Percentiles rank a stretch among this genome's conserved stretches.
Conservation (phyloP, 2,113 vertebrate genomes). For the Corynorhinus townsendii region DNA sequence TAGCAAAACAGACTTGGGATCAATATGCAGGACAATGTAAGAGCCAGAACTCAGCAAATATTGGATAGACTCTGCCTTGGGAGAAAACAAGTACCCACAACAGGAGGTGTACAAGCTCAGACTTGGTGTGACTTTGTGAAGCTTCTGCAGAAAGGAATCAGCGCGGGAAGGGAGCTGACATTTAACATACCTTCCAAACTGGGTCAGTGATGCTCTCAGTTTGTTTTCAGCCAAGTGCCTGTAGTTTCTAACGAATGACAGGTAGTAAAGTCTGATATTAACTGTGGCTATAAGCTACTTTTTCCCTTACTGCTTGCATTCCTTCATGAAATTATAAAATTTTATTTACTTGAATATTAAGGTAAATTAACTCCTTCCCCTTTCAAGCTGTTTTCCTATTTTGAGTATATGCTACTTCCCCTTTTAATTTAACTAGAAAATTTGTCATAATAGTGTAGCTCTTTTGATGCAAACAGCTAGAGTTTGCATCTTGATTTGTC, state of each 20-base stretch:
- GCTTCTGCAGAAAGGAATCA: not conserved
- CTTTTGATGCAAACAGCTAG: not conserved
- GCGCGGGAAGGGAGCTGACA: not conserved
- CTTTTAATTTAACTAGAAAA: not conserved
- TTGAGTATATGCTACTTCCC: not conserved
- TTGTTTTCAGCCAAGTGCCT: not conserved
- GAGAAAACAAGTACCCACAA: not conserved
- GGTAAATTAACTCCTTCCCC: not conserved
- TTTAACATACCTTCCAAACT: not conserved
- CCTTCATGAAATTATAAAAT: not conserved
- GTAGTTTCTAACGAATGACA: not conserved
- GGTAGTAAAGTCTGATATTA: not conserved
- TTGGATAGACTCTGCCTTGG: not conserved
- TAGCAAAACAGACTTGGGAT: not conserved
- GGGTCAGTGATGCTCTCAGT: not conserved
- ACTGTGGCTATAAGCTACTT: not conserved
- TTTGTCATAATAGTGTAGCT: not conserved
- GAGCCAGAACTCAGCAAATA: not conserved
- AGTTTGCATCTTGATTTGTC: not conserved
- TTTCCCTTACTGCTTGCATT: not conserved
- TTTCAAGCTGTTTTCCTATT: not conserved
- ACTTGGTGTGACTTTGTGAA: not conserved
- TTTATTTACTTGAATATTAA: not conserved
- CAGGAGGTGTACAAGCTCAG: not conserved
- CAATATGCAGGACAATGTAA: not conserved